phyloP scores from a whole-genome alignment of 2,888 invertebrate species.

The Eilema sororculum region DNA sequence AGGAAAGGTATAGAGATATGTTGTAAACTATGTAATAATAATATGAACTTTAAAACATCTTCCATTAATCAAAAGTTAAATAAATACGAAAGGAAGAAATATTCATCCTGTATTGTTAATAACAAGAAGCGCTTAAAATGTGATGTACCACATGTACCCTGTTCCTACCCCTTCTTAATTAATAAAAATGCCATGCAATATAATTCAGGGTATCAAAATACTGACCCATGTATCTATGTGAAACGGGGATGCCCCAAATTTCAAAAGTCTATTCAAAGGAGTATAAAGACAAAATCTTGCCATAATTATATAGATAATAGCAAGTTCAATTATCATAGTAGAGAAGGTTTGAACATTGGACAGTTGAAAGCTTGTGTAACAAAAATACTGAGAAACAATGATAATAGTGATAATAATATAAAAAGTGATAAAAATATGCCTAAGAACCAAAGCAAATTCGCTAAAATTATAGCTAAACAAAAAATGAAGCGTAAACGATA shows the following conservation, averaged over 20 bases:
- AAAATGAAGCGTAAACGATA: constrained; percentile 2
- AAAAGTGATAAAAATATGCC: background rate
- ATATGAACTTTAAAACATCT: background rate
- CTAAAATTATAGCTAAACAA: constrained; percentile 9
- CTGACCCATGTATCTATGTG: background rate
- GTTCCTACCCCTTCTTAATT: background rate
- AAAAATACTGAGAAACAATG: background rate
- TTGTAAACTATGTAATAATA: background rate
- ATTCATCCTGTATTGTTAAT: background rate
- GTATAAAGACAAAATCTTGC: background rate
- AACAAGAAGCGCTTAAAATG: background rate
- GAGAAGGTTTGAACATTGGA: background rate
- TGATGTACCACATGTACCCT: background rate
- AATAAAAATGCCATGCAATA: background rate
- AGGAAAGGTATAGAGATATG: constrained; percentile 1
- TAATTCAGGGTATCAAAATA: background rate
- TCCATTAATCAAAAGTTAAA: background rate
- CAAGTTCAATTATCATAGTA: background rate
- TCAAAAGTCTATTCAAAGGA: background rate
- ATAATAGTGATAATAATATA: background rate
- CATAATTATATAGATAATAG: background rate
- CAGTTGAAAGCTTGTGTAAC: background rate
- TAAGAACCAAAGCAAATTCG: background rate
- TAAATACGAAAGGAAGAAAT: background rate
- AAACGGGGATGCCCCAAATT: background rate